Evolutionary conservation across 2,888 invertebrate genomes (phyloP).

Genomic region (Lithophane semibrunnea): DNA sequence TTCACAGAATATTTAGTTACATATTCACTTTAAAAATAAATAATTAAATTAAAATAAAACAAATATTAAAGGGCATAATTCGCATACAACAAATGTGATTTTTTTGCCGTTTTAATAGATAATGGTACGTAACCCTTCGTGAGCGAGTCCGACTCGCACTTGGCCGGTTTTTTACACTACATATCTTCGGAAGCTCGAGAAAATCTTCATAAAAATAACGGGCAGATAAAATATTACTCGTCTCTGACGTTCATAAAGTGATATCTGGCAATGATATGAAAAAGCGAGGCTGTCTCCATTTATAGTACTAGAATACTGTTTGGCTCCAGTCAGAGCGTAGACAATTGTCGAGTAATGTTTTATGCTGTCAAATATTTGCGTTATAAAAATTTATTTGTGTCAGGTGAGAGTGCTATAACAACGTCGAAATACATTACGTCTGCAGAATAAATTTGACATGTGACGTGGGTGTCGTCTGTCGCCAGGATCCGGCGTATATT

Average conservation of each 20-base stretch:
- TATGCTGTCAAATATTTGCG: slow-evolving; percentile 49
- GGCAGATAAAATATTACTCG: not conserved
- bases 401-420: slow-evolving; percentile 45
- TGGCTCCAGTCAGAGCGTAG: slow-evolving; percentile 5
- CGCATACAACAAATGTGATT: too few species aligned
- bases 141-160: too few species aligned
- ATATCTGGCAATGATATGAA: slow-evolving; percentile 22
- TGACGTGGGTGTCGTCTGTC: slow-evolving; percentile 49
- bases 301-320: slow-evolving; percentile 6
- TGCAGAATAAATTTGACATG: slow-evolving; percentile 55
- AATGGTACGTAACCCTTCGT: too few species aligned
- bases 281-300: slow-evolving; percentile 12
- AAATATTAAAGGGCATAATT: too few species aligned
- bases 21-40: too few species aligned
- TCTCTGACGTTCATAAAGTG: slow-evolving; percentile 14
- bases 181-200: not conserved
- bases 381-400: slow-evolving; percentile 49
- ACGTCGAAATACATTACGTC: slow-evolving; percentile 46
- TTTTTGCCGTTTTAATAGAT: too few species aligned
- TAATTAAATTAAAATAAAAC: too few species aligned
- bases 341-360: slow-evolving; percentile 38
- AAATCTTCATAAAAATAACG: not conserved
- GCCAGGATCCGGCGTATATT: slow-evolving; percentile 12
- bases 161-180: not conserved
- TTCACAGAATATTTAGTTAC: too few species aligned